Percentiles rank a stretch among this genome's conserved stretches.
Conservation (phyloP, 2,113 vertebrate species). For the Ceyx melanurus region DNA sequence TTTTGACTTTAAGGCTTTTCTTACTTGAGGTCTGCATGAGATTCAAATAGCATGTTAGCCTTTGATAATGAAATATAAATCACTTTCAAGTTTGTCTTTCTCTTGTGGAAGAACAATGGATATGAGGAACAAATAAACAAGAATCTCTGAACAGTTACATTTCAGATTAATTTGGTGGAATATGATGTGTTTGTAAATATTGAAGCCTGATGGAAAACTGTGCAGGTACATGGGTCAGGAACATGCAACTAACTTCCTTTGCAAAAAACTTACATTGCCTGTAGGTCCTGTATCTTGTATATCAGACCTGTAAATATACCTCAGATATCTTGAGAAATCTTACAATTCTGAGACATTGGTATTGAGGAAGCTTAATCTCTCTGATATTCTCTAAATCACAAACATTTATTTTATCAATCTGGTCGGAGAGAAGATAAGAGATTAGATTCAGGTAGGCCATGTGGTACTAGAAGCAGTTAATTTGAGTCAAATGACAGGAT, state of each 20-base stretch:
- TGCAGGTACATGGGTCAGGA: not conserved
- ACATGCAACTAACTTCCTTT: not conserved
- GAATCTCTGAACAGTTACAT: not conserved
- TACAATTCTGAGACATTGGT: not conserved
- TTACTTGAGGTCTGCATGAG: not conserved
- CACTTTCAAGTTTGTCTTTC: not conserved
- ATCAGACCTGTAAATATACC: not conserved
- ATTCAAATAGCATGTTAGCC: not conserved
- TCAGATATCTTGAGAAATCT: not conserved
- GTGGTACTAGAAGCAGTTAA: not conserved
- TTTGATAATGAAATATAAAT: not conserved
- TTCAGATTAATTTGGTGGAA: not conserved
- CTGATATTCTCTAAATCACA: not conserved
- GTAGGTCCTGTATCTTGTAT: not conserved
- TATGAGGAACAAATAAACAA: not conserved
- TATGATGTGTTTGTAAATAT: not conserved
- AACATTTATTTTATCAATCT: not conserved
- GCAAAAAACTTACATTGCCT: not conserved
- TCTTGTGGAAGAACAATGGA: not conserved
- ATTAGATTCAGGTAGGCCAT: not conserved
- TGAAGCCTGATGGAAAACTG: not conserved
- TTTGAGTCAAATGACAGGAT: not conserved
- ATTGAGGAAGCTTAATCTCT: not conserved
- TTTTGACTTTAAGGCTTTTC: not conserved
- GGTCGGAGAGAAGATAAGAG: not conserved